Base-by-base conservation (phyloP, 92 coral and sea anemone species). In the Desmophyllum pertusum region DNA sequence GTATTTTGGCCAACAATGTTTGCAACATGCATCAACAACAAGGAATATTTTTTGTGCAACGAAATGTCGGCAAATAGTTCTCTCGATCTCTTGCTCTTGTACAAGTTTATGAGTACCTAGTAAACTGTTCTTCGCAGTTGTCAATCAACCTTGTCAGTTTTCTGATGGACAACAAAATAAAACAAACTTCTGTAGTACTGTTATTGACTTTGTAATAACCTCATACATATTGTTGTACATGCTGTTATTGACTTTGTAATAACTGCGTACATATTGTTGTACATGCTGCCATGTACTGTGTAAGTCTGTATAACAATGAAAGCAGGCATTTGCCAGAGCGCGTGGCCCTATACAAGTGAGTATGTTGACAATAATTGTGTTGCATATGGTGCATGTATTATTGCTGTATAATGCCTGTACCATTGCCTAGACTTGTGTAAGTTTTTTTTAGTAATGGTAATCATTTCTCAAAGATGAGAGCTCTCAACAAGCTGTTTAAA, bases 281-380 rank as follows among this genome's bases (percentile, higher is more conserved):
- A 3, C 27, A 27, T 11, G 0, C 6, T 21, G 3, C n/a, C n/a
- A n/a, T 59, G 65, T 23, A 27, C 53, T 13, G 18, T n/a, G 13
- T 55, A 55, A 55, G 27, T 55, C 33, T 31, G 65, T 59, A 59
- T 55, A 6, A 23, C 50, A 75, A 52, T 52, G 66, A 78, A 40
- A 40, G 82, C 82, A 61, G 53, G 57, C 35, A 78, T 64, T 64
- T 78, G 73, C 73, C 48, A 78, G 36, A 40, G 59, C 18, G 41
- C 72, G 42, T 78, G 83, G 73, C 33, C 45, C 57, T 37, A 36
- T 21, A 42, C 83, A 63, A 78, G 83, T 78, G 73, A 78, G 83
- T 78, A 62, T 63, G 37, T 6, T 29, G 23, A 7, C 27, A 14
- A 30, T 13, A 50, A 1, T 43, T 62, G 71, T 42, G 31, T 78